A percentile compares a stretch with the other conserved stretches of the same genome.
Evolutionary conservation across 1,140 invertebrate species (phyloP).

Genomic region (Holotrichia oblita): DNA sequence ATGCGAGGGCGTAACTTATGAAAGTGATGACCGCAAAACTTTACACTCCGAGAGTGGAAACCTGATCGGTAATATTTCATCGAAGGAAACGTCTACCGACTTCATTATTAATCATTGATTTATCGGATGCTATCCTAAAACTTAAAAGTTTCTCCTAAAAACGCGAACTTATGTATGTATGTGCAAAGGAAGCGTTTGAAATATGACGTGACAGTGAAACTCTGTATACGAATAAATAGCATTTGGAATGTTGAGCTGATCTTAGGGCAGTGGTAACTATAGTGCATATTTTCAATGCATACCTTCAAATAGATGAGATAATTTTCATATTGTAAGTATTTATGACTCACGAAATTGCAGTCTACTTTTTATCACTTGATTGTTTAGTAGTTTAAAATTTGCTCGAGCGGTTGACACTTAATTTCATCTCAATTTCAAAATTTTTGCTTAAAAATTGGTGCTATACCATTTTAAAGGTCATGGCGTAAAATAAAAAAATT

Average conservation of each 20-base stretch:
- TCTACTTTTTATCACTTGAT: too few species aligned
- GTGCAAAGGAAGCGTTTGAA: constrained; percentile 32
- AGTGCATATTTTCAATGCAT: too few species aligned
- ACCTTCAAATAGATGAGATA: too few species aligned
- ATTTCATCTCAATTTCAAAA: too few species aligned
- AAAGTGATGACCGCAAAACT: constrained; percentile 45
- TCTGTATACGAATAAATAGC: neutral
- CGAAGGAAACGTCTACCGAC: constrained; percentile 39
- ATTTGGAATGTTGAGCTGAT: neutral
- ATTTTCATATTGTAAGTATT: too few species aligned
- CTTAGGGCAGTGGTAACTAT: too few species aligned
- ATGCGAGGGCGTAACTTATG: constrained; percentile 35
- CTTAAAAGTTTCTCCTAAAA: constrained; percentile 41
- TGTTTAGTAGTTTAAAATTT: too few species aligned
- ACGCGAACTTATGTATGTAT: constrained; percentile 43
- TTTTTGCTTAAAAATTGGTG: too few species aligned
- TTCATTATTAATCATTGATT: constrained; percentile 47
- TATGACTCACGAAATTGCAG: too few species aligned
- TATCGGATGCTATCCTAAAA: constrained; percentile 42
- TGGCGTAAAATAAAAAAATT: too few species aligned
- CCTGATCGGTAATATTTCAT: constrained; percentile 43
- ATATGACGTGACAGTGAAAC: constrained; percentile 17
- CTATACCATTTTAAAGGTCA: too few species aligned
- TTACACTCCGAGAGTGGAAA: constrained; percentile 40
- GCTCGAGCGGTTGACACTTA: too few species aligned